phyloP scores from a whole-genome alignment of 2,888 invertebrate species.

The Parnassius smintheus region DNA sequence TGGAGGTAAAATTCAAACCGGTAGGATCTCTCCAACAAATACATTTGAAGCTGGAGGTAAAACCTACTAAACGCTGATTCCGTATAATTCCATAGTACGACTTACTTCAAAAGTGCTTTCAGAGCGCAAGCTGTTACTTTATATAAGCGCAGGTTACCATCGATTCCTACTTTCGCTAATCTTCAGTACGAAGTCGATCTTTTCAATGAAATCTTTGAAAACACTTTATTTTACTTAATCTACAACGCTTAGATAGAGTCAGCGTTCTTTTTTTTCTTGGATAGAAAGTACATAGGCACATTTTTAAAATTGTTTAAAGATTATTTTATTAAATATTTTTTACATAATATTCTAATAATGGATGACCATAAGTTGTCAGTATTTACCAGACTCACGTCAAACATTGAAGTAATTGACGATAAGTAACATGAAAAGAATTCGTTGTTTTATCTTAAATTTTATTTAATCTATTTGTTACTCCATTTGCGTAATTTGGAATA shows the following conservation, averaged over 20 bases:
- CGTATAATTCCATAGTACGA: conserved; percentile 24
- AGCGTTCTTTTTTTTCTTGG: neutral
- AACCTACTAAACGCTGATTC: conserved; percentile 26
- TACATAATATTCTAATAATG: too few relatives aligned
- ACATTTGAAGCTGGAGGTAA: conserved; percentile 8
- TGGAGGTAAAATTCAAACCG: conserved; percentile 18
- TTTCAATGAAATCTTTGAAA: conserved; percentile 20
- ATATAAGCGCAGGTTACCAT: conserved; percentile 12
- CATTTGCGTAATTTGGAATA: too few relatives aligned
- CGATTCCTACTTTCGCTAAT: conserved; percentile 18
- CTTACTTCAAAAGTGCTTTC: conserved; percentile 23
- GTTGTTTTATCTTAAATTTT: too few relatives aligned
- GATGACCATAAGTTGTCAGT: too few relatives aligned
- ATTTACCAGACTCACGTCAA: too few relatives aligned
- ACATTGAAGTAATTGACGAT: too few relatives aligned
- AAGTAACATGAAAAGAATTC: too few relatives aligned
- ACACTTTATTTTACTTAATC: conserved; percentile 11
- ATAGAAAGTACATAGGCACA: too few relatives aligned
- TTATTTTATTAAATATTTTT: too few relatives aligned
- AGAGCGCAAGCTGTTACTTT: conserved; percentile 13
- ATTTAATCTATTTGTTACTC: too few relatives aligned
- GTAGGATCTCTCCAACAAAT: conserved; percentile 22
- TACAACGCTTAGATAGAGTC: neutral
- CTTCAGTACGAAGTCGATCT: conserved; percentile 21
- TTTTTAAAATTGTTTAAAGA: too few relatives aligned